A percentile compares a stretch with the other conserved stretches of the same genome.
phyloP scores from a whole-genome alignment of 2,888 invertebrate species.

The Mechanitis messenoides region DNA sequence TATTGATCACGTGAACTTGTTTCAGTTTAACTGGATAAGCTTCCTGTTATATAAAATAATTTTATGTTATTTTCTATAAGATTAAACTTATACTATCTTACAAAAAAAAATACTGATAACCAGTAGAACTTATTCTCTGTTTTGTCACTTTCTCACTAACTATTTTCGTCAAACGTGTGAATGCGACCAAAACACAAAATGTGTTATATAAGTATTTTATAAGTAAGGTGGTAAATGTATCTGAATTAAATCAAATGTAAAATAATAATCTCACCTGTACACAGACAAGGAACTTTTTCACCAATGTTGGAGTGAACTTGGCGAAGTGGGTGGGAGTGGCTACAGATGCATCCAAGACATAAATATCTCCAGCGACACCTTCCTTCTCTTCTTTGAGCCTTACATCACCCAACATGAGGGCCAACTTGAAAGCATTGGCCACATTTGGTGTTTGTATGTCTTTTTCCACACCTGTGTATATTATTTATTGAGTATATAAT shows the following conservation, averaged over 20 bases:
- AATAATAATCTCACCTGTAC: slow-evolving; percentile 74
- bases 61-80: neutral
- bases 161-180: too few relatives aligned
- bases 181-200: too few relatives aligned
- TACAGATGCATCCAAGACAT: slow-evolving; percentile 86
- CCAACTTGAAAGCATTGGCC: slow-evolving; percentile 87
- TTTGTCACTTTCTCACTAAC: too few relatives aligned
- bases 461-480: slow-evolving; percentile 75
- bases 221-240: too few relatives aligned
- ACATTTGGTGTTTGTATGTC: slow-evolving; percentile 83
- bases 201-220: neutral
- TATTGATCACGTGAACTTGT: slow-evolving; percentile 90
- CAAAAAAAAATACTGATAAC: too few relatives aligned
- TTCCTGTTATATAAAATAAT: slow-evolving; percentile 35
- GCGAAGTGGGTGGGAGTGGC: slow-evolving; percentile 88
- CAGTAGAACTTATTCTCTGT: too few relatives aligned
- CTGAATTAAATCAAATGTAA: neutral
- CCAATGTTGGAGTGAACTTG: slow-evolving; percentile 87
- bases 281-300: slow-evolving; percentile 90
- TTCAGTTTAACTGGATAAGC: slow-evolving; percentile 89
- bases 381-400: slow-evolving; percentile 85
- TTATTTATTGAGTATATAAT: neutral
- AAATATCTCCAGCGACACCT: slow-evolving; percentile 90
- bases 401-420: slow-evolving; percentile 90
- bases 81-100: too few relatives aligned